Base-by-base conservation (phyloP, 2,113 vertebrate genomes). In the Gopherus flavomarginatus region DNA sequence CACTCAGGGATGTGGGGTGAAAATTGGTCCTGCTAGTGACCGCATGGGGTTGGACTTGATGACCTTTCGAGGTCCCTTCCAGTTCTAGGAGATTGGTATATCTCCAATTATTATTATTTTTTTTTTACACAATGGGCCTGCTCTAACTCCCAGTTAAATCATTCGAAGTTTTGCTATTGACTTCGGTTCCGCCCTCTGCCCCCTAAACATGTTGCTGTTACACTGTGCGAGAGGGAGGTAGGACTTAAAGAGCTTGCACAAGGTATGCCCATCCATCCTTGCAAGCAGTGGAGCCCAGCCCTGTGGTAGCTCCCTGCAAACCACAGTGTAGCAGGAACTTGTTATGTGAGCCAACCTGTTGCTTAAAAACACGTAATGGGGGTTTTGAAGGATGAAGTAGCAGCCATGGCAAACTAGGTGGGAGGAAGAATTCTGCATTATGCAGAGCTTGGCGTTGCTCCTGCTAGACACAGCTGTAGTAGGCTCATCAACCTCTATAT, bases 391-490 rank as follows among this genome's bases (percentile, higher is more conserved):
- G 22, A 27, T 78, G 26, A 14, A 29, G 75, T 29, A 29, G 44
- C 42, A 27, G 14, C 24, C 42, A 78, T 27, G 42, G 12, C 22
- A 78, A 47, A 21, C 27, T 31, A 83, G 49, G 89, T n/a, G 29
- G 79, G 42, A 78, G 26, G 29, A 87, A 82, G 53, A 27, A 44
- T 29, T 29, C 53, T 57, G n/a, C 84, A 84, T 62, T 1, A 2
- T 0, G 0, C 5, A 42, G 44, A 1, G 3, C 10, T n/a, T 77
- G n/a, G 54, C 17, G 59, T 50, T 53, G 52, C 42, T 50, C 22
- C 77, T 65, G 53, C 6, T 47, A 79, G 52, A 29, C 44, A 31
- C 35, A 8, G n/a, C 0, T 81, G 78, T 75, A 88, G 52, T 80
- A 57, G 75, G 47, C 81, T 75, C 85, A 47, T 89, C 75, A 2